Conservation (phyloP, 2,113 vertebrate genomes). For the Ardeotis arabs region DNA sequence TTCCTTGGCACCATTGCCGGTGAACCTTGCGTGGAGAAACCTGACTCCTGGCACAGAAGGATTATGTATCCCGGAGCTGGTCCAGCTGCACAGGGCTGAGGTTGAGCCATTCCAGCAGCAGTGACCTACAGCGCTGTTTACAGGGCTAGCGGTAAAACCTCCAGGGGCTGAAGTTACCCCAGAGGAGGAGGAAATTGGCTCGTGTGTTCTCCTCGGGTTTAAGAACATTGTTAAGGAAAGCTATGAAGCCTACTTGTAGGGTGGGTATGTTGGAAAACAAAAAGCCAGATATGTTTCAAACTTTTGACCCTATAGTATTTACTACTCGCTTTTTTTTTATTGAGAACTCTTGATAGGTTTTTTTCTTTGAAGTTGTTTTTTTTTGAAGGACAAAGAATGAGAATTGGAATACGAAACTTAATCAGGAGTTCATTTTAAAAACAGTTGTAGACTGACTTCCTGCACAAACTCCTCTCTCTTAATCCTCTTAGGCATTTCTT, state of each 20-base stretch:
- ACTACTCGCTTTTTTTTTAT: neutral
- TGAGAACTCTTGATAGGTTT: neutral
- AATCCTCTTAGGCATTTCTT: neutral
- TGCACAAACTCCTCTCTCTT: neutral
- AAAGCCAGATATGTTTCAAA: neutral
- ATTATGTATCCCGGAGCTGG: neutral
- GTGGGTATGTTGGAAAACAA: neutral
- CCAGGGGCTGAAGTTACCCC: neutral
- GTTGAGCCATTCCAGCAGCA: neutral
- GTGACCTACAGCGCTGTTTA: neutral
- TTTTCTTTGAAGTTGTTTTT: neutral
- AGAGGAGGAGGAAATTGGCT: neutral
- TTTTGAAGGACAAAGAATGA: neutral
- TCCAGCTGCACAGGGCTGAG: neutral
- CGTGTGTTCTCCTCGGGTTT: neutral
- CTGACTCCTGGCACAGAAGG: constrained; percentile 13
- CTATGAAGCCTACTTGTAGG: neutral
- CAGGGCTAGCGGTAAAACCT: neutral
- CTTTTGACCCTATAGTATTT: neutral
- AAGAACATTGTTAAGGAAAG: neutral
- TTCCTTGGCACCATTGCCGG: neutral
- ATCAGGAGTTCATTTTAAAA: neutral
- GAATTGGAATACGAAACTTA: neutral
- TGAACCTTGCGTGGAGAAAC: constrained; percentile 27
- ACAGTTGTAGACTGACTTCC: neutral